Percentiles rank a stretch among this genome's conserved stretches.
These are phyloP conservation scores for Sepiola atlantica DNA, from an alignment of 2,888 invertebrate species.

Conservation along the genomic window DNA sequence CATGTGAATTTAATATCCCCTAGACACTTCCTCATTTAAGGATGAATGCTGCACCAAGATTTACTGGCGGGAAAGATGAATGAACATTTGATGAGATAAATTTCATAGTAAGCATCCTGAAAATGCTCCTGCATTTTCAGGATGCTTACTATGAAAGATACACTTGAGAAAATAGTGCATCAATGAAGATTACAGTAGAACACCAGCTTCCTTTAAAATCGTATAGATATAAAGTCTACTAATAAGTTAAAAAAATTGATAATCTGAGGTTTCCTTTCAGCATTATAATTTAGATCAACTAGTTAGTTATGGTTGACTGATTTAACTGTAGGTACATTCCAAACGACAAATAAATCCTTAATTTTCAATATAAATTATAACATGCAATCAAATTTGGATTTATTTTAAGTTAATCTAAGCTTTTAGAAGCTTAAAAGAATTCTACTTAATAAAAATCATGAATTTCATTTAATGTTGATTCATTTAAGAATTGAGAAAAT, in stretches of 20 bases:
- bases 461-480: not conserved
- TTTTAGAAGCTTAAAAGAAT: not conserved
- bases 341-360: not conserved
- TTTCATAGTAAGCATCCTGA: no score
- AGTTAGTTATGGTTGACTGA: not conserved
- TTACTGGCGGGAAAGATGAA: no score
- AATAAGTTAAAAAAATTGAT: not conserved
- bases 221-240: no score
- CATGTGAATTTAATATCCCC: no score
- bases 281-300: not conserved
- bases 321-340: not conserved
- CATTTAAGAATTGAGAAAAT: not conserved
- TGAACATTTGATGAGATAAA: no score
- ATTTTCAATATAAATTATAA: not conserved
- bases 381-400: not conserved
- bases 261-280: not conserved
- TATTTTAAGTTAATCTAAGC: not conserved
- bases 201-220: no score
- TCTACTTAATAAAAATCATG: not conserved
- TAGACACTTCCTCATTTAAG: no score
- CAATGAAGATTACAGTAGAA: no score
- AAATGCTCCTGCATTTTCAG: no score
- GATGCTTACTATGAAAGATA: no score
- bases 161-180: no score
- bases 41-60: no score